Conservation (phyloP, 2,888 invertebrate species). For the Idaea aversata region DNA sequence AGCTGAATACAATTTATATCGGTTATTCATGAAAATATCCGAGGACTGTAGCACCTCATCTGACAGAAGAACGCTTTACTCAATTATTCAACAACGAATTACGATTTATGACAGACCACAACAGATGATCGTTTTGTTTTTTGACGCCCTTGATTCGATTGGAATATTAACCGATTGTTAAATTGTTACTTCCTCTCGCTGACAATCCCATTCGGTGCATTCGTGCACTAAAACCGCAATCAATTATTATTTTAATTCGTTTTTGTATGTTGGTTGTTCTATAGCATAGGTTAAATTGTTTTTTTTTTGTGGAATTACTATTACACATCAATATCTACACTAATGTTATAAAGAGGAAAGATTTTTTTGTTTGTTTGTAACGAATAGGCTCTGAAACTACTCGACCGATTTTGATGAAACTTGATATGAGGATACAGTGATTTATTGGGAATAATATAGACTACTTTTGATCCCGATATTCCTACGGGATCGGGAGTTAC, state of each 20-base stretch:
- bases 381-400: too few species aligned
- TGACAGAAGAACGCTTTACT: constrained; percentile 46
- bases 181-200: constrained; percentile 32
- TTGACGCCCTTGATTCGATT: constrained; percentile 29
- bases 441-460: too few species aligned
- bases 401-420: too few species aligned
- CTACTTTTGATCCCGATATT: too few species aligned
- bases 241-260: not conserved
- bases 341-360: too few species aligned
- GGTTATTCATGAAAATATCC: constrained; percentile 66
- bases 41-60: constrained; percentile 41
- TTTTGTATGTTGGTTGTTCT: not conserved
- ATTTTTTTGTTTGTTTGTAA: too few species aligned
- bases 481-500: too few species aligned
- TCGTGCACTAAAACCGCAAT: constrained; percentile 4
- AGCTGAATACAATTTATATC: constrained; percentile 63
- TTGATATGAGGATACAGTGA: too few species aligned
- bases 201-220: constrained; percentile 32
- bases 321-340: too few species aligned
- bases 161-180: constrained; percentile 37
- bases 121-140: constrained; percentile 36
- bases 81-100: constrained; percentile 48
- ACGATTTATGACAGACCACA: constrained; percentile 48
- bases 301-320: not conserved
- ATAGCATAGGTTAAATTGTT: not conserved